Evolutionary conservation across 2,113 vertebrate genomes (phyloP), one percentile per base, ranked within the genome.

Genomic region (Alexandromys fortis): DNA sequence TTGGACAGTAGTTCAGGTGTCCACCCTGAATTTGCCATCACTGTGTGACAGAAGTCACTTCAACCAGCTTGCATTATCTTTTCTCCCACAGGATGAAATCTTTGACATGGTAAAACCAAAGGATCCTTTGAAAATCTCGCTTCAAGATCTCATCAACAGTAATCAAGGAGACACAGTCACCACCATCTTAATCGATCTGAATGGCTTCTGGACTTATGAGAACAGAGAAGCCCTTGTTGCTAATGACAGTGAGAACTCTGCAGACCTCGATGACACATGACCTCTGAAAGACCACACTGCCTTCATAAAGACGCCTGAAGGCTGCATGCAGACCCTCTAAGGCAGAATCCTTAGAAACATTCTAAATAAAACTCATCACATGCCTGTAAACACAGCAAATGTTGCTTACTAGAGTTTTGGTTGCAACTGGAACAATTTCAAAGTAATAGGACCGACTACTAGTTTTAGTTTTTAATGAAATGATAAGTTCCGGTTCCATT

Each of bases 21-120:
- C 58, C 83, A 86, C 67, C 77, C 42, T 73, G 83, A 94, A 94
- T 83, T 95, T 91, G 67, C 93, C 16, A 67, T 86, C 14, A 79
- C 24, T 72, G 6, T 92, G 11, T 96, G 21, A 85, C 0, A 89
- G 72, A 97, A 92, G 90, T 65, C 77, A 65, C 91, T 49, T 83
- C 9, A 47, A 78, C 94, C 47, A 73, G 16, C 82, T 91, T 95
- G 92, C 55, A 83, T 87, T 89, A 21, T 94, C 83, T 82, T 87
- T 97, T 45, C 95, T 97, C 96, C 98, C 96, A 61, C 86, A 99
- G 99, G 99, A 99, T 98, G 99, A 99, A 98, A 99, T 99, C 96
- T 99, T 99, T 98, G 99, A 99, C 97, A 99, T 99, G 99, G 99
- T 99, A 95, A 99, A 99, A 97, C 99, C 99, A 82, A 99, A 99